Percentiles rank a stretch among this genome's conserved stretches.
These are phyloP conservation scores for Hoplodrina ambigua DNA, from an alignment of 2,888 invertebrate genomes.

Conservation along the genomic window DNA sequence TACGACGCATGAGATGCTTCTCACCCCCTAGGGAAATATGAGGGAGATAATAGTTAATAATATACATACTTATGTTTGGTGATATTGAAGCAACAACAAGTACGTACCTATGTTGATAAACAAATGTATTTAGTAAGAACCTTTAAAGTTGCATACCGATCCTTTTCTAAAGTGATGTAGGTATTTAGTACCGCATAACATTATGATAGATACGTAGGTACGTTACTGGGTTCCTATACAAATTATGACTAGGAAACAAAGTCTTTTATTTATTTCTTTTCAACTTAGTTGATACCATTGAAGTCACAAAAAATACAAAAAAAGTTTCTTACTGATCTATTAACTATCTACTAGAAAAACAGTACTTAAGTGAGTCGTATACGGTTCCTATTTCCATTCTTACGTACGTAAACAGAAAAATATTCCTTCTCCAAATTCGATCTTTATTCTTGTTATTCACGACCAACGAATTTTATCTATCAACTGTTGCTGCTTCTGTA, in stretches of 20 bases:
- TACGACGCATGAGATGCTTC: neutral
- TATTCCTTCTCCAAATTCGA: neutral
- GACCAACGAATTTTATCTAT: neutral
- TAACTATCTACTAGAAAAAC: neutral
- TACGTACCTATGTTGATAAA: neutral
- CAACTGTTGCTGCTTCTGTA: neutral
- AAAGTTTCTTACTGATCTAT: neutral
- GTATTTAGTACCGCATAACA: no score
- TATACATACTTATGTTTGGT: neutral
- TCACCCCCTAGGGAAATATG: slow-evolving; percentile 14
- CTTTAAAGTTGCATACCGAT: neutral
- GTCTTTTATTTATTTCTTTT: no score
- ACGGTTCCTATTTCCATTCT: neutral
- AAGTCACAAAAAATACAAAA: slow-evolving; percentile 7
- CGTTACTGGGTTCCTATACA: no score
- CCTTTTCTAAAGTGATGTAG: neutral
- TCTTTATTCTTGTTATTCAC: slow-evolving; percentile 4
- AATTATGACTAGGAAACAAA: no score
- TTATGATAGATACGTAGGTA: no score
- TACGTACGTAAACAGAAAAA: neutral
- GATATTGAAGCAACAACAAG: neutral
- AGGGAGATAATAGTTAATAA: slow-evolving; percentile 6
- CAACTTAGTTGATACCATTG: no score
- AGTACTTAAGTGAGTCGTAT: neutral
- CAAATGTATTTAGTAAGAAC: neutral